Base-by-base conservation (phyloP, 37 sponge, comb jelly and placozoan species). In the Trichoplax adhaerens region DNA sequence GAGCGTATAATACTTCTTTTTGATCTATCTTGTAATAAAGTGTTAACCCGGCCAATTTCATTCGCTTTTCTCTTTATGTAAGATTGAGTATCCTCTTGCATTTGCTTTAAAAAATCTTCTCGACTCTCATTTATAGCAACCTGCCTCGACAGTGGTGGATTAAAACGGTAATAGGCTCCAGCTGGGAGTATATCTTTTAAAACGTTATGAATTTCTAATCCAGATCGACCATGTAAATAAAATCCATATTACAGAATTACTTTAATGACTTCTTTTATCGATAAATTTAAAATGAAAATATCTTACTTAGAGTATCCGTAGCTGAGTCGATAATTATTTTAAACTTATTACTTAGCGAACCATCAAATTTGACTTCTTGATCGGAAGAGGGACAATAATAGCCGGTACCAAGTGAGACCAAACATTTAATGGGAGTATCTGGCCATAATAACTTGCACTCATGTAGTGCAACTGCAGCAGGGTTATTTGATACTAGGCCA, bases 341-440 rank as follows among this genome's bases (percentile, higher is more conserved):
- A 6, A 91, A 75, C 76, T 84, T 87, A 52, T 87, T 85, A 74
- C 56, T 76, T 67, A 82, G 55, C 5, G 7, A 64, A 1, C 56
- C 7, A 1, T 67, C 48, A 2, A 57, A 48, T 54, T 60, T 58
- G 49, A 52, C 68, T 48, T 57, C 48, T 10, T 56, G 46, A 56
- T 70, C 29, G 29, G 29, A 29, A 29, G 29, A 29, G 29, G 29
- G 29, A 49, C 10, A 12, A 65, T 68, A 79, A 52, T 57, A 75
- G 5, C 93, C 93, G 5, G 87, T 91, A 2, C 93, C 93, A 49
- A 91, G 82, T 50, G 88, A 88, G 52, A 91, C 62, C 54, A 91
- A 7, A 49, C 85, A 84, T 76, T 91, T 87, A 57, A 91, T 84
- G 58, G 88, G 88, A 10, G 66, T 65, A 46, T 62, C 29, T 46